Percentiles rank a stretch among this genome's conserved stretches.
phyloP scores from a whole-genome alignment of 1,140 invertebrate species.

The Drosophila pruinosa region DNA sequence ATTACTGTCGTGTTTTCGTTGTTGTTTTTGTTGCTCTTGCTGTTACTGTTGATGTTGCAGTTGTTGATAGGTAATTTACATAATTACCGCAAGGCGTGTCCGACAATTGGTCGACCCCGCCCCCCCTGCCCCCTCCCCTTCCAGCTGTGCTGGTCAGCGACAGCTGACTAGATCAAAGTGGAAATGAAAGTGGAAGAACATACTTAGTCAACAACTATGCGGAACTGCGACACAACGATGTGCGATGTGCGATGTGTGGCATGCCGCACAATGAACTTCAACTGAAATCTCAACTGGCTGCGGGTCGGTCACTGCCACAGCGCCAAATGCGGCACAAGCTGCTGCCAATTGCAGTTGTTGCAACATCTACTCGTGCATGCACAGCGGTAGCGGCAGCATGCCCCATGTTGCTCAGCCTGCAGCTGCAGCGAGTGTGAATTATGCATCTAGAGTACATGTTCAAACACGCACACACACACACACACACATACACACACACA shows the following conservation, averaged over 20 bases:
- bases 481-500: not conserved
- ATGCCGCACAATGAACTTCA: slow-evolving; percentile 68
- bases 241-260: too few relatives aligned
- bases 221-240: slow-evolving; percentile 42
- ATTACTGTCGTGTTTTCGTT: slow-evolving; percentile 25
- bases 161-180: slow-evolving; percentile 21
- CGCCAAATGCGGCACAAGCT: not conserved
- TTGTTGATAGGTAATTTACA: slow-evolving; percentile 68
- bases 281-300: slow-evolving; percentile 49
- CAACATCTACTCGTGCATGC: not conserved
- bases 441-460: slow-evolving; percentile 1
- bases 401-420: slow-evolving; percentile 2
- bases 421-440: slow-evolving; percentile 12
- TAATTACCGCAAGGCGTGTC: slow-evolving; percentile 65
- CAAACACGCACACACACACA: not conserved
- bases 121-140: slow-evolving; percentile 1
- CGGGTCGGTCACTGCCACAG: slow-evolving; percentile 66
- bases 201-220: slow-evolving; percentile 43
- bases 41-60: slow-evolving; percentile 9
- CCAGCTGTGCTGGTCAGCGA: slow-evolving; percentile 21
- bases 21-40: slow-evolving; percentile 15
- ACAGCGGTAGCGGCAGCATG: not conserved
- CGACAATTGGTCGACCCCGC: slow-evolving; percentile 22
- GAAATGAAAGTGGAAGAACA: not conserved
- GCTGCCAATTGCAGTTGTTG: too few relatives aligned